A percentile compares a stretch with the other conserved stretches of the same genome.
These are phyloP conservation scores for Tenodera sinensis DNA, from an alignment of 2,888 invertebrate genomes.

Conservation along the genomic window DNA sequence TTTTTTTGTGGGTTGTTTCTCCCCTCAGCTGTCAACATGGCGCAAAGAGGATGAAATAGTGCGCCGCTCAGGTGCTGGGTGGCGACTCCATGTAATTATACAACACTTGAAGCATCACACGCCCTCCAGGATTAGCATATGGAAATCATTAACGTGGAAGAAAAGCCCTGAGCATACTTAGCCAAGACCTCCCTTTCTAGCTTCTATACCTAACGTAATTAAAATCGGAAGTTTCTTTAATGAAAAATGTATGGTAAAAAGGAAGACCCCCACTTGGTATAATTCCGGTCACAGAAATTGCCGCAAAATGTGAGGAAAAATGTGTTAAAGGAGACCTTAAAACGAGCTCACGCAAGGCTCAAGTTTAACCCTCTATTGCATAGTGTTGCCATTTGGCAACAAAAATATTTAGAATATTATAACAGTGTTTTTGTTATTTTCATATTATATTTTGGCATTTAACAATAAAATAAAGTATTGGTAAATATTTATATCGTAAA, in stretches of 20 bases:
- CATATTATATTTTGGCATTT: too few species aligned
- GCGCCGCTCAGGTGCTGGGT: conserved; percentile 19
- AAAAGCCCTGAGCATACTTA: conserved; percentile 6
- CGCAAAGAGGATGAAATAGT: conserved; percentile 9
- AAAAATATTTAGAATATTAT: too few species aligned
- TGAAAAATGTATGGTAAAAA: conserved; percentile 18
- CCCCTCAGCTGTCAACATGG: conserved; percentile 13
- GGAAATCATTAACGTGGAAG: conserved; percentile 24
- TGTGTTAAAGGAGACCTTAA: neutral
- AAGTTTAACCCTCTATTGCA: too few species aligned
- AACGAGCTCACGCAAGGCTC: neutral
- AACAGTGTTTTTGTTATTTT: too few species aligned
- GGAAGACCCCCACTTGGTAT: neutral
- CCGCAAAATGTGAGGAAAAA: neutral
- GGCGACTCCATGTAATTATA: conserved; percentile 14
- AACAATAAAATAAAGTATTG: too few species aligned
- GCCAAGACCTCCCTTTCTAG: neutral
- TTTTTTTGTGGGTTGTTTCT: neutral
- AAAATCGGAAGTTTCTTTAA: conserved; percentile 21
- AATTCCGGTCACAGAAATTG: neutral
- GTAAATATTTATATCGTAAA: too few species aligned
- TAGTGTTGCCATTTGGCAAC: too few species aligned
- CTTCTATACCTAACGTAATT: conserved; percentile 13
- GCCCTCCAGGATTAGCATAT: conserved; percentile 22
- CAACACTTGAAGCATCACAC: neutral